Conservation (phyloP, 2,888 invertebrate species). For the Salticus scenicus region DNA sequence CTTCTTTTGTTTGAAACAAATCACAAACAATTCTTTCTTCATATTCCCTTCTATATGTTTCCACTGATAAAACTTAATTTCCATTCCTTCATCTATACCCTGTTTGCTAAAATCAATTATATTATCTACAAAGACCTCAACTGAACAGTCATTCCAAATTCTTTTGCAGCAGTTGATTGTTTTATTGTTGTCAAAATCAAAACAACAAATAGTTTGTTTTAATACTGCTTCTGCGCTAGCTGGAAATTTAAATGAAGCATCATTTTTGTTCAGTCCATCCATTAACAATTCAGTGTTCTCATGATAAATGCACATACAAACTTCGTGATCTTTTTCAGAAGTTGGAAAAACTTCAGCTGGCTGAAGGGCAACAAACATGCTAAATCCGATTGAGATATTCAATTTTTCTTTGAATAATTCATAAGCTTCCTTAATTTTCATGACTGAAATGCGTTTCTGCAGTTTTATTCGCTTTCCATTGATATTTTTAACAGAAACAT, state of each 20-base stretch:
- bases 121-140: no score
- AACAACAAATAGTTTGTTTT: no score
- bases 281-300: neutral
- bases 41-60: neutral
- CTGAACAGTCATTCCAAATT: no score
- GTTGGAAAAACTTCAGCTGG: neutral
- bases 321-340: constrained; percentile 1
- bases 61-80: neutral
- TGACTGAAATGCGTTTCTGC: neutral
- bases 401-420: neutral
- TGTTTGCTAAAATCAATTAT: no score
- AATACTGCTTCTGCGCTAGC: no score
- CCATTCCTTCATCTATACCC: neutral
- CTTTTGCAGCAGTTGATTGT: no score
- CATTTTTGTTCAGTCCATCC: no score
- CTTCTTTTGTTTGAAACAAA: neutral
- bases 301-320: neutral
- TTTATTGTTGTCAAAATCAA: no score
- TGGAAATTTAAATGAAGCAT: no score
- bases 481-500: neutral
- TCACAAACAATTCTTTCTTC: neutral
- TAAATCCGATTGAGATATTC: neutral
- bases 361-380: neutral
- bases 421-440: neutral
- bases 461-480: neutral